Conservation (phyloP, 2,113 vertebrate genomes). For the Oryzias curvinotus region DNA sequence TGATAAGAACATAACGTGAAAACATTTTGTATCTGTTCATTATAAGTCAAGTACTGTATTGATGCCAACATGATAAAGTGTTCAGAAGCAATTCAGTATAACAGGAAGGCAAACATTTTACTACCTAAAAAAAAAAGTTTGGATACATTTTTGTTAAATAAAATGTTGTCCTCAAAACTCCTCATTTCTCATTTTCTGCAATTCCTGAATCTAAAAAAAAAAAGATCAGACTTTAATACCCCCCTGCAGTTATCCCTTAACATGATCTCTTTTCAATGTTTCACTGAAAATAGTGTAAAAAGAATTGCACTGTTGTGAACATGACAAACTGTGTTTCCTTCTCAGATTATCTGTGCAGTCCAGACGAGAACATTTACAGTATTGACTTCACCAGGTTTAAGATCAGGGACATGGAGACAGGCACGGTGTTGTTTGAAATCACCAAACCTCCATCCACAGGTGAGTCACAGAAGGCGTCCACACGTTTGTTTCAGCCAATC, state of each 20-base stretch:
- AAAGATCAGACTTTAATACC: too few relatives aligned
- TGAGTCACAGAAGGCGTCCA: constrained; percentile 29
- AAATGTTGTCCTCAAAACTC: not conserved
- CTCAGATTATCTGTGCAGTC: constrained; percentile 92
- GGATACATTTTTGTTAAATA: not conserved
- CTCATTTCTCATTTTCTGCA: too few relatives aligned
- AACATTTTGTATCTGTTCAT: too few relatives aligned
- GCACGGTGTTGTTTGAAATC: constrained; percentile 96
- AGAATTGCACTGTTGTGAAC: not conserved
- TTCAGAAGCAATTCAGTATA: too few relatives aligned
- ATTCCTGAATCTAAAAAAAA: too few relatives aligned
- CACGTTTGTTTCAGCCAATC: not conserved
- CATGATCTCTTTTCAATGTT: too few relatives aligned
- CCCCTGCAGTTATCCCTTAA: too few relatives aligned
- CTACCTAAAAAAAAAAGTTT: too few relatives aligned
- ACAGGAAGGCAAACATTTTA: too few relatives aligned
- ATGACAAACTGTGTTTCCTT: not conserved
- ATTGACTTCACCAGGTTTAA: constrained; percentile 98
- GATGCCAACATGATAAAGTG: too few relatives aligned
- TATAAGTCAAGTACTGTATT: too few relatives aligned
- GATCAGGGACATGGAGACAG: constrained; percentile 97
- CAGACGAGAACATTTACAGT: constrained; percentile 92
- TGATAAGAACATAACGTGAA: too few relatives aligned
- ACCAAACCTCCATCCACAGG: constrained; percentile 92
- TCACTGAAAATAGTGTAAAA: not conserved